Conservation (phyloP, 2,888 invertebrate species). For the Amphipyra tragopoginis region DNA sequence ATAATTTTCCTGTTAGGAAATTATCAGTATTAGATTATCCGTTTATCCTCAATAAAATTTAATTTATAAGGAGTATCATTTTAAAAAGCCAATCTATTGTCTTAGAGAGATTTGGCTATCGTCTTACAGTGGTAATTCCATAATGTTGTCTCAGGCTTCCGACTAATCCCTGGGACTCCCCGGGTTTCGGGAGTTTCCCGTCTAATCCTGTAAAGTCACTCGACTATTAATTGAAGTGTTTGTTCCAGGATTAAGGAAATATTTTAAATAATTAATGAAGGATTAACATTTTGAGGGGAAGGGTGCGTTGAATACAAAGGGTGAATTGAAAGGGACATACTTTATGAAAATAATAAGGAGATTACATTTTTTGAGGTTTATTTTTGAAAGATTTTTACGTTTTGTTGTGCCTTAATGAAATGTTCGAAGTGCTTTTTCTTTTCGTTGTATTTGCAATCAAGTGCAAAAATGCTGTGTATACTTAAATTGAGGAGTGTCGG, state of each 20-base stretch:
- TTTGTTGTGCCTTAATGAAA: too few relatives aligned
- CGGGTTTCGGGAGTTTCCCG: conserved; percentile 51
- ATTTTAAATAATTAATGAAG: conserved; percentile 52
- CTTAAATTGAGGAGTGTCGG: too few relatives aligned
- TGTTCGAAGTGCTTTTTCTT: too few relatives aligned
- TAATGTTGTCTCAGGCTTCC: conserved; percentile 65
- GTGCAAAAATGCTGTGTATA: too few relatives aligned
- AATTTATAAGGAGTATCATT: conserved; percentile 45
- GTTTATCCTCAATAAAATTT: conserved; percentile 22
- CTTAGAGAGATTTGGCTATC: conserved; percentile 56
- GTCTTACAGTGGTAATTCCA: conserved; percentile 67
- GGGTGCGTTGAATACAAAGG: conserved; percentile 6
- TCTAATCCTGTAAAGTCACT: conserved; percentile 69
- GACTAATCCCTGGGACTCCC: conserved; percentile 62
- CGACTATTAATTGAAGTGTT: conserved; percentile 70
- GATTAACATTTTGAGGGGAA: conserved; percentile 31
- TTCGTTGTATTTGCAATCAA: too few relatives aligned
- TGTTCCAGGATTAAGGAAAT: conserved; percentile 57
- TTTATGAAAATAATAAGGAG: conserved; percentile 5
- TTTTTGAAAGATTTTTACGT: too few relatives aligned
- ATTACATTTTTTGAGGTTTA: not conserved
- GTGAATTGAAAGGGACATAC: conserved; percentile 8
- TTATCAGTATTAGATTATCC: not conserved
- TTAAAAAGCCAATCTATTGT: conserved; percentile 41
- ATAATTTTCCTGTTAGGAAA: not conserved